Base-by-base conservation (phyloP, 2,113 vertebrate species). In the Sinocyclocheilus anshuiensis region DNA sequence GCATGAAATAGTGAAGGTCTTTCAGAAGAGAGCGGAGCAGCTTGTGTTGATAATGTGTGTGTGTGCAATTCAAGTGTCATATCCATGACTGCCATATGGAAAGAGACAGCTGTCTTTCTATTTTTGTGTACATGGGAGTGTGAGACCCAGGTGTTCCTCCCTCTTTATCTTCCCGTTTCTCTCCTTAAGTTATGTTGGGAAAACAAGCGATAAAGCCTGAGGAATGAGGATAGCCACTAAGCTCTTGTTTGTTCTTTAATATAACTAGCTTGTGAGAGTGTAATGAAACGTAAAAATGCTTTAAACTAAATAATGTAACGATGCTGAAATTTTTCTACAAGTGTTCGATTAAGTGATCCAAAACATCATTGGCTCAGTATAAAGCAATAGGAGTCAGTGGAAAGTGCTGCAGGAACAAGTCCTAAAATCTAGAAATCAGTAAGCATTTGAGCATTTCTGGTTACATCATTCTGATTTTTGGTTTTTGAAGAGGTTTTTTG, bases 81-180 rank as follows among this genome's bases (percentile, higher is more conserved):
- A 74, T 81, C 81, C 63, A 53, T 22, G 74, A 85, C 80, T 29
- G 77, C 88, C 85, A 89, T 86, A 89, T 89, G 88, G 85, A 86
- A 79, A 84, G 82, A 75, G 81, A 71, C 88, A 86, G 81, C 81
- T 86, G 87, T 72, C 84, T 61, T 83, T 88, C 85, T 86, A 42
- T 88, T 86, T 69, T 72, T 36, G 74, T 65, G 63, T 55, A 72
- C 6, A 53, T 20, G 77, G 29, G 65, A 72, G 86, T 86, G 88
- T 86, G 71, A 48, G 71, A 86, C 85, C 76, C 88, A 86, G 88
- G 85, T 89, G 88, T 81, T 86, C 55, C 48, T 83, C 42, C 0
- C 50, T 72, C 67, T 83, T 83, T 69, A 69, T 67, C 42, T 67
- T 69, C 61, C 65, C 15, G 67, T 71, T 83, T 72, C 67, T 71